Base-by-base conservation (phyloP, 2,797 vertebrate species). In the Acanthurus lineatus region DNA sequence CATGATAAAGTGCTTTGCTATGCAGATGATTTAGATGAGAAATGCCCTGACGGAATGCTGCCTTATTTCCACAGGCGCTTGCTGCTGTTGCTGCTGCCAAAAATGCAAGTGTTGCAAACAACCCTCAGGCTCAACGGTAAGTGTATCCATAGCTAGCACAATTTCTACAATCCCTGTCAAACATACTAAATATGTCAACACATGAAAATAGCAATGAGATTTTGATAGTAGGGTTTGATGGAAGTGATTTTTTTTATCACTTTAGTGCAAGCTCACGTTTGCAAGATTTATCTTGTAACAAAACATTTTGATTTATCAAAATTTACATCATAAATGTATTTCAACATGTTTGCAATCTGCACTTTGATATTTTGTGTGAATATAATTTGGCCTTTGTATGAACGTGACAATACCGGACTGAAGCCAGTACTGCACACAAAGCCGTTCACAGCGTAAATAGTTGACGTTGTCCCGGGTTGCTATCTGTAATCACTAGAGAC, bases 351-450 rank as follows among this genome's bases (percentile, higher is more conserved):
- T 76, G 66, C 54, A 86, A 62, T 87, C 69, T 88, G 69, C 73
- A 71, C 72, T 70, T 70, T 86, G 59, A 65, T 85, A 69, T 85
- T 81, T 79, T 92, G 62, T 92, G 83, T 92, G 82, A 78, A 77
- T 82, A 87, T 81, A 81, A 85, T 89, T 90, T 91, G 85, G 79
- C 86, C 79, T 89, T 93, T 94, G 93, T 94, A 92, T 90, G 92
- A 94, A 94, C 92, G 92, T 94, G 93, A 94, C 94, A 94, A 94
- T 93, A 94, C 94, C 87, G 92, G 94, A 93, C 94, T 93, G 81
- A 92, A 83, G 88, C 89, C 84, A 89, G 79, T 83, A 79, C 69
- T 38, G 77, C 90, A 82, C 87, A 88, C 25, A 40, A 81, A 91
- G 85, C 53, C 80, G 79, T 91, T 86, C 81, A 76, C 81, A 86